Evolutionary conservation across 2,113 vertebrate species (phyloP).

Genomic region (Poecilia latipinna): DNA sequence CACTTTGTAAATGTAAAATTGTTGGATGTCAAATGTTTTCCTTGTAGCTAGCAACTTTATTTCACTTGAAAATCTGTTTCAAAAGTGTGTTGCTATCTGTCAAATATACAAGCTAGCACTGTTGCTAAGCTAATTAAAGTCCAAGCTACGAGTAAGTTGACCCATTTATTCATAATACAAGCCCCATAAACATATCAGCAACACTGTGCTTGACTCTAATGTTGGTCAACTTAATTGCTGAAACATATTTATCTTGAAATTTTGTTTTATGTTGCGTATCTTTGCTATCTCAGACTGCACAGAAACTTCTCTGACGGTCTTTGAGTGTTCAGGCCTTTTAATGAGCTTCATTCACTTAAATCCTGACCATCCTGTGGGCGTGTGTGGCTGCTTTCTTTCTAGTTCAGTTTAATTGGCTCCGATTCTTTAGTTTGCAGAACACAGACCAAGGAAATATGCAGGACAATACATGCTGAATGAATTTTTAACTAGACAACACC

Average conservation of each 20-base stretch:
- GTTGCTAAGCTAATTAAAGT: not conserved
- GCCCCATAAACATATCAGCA: not conserved
- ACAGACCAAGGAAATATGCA: not conserved
- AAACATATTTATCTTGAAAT: not conserved
- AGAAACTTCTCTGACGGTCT: slow-evolving; percentile 22
- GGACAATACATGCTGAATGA: not conserved
- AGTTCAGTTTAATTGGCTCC: not conserved
- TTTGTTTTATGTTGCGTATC: not conserved
- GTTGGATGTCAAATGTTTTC: not conserved
- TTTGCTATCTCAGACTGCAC: not conserved
- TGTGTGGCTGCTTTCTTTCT: not conserved
- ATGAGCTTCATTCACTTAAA: not conserved
- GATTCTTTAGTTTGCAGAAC: not conserved
- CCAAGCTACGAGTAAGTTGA: not conserved
- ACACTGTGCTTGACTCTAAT: not conserved
- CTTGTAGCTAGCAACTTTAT: not conserved
- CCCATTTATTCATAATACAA: not conserved
- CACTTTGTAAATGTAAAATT: not conserved
- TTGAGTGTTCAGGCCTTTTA: slow-evolving; percentile 5
- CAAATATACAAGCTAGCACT: not conserved
- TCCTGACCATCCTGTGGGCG: not conserved
- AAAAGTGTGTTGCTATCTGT: not conserved
- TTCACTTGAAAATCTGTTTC: not conserved
- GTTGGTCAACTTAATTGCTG: no score
- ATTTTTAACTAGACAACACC: not conserved